A percentile compares a stretch with the other conserved stretches of the same genome.
Evolutionary conservation across 2,888 invertebrate species (phyloP).

Genomic region (Plebejus anna): DNA sequence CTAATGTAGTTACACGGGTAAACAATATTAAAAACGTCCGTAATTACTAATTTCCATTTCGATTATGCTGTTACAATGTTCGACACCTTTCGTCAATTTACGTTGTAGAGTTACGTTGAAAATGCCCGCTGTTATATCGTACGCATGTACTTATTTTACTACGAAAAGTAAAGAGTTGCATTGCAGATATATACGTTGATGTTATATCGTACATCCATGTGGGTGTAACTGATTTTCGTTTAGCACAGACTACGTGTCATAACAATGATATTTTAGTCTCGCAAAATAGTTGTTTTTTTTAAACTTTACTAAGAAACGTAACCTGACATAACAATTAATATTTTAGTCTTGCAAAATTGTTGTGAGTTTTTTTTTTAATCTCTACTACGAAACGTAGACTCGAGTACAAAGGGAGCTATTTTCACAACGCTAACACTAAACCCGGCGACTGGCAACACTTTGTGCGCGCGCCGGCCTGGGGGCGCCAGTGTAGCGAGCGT

Average conservation of each 20-base stretch:
- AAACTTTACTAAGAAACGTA: background rate
- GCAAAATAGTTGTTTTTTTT: too few relatives aligned
- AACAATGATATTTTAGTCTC: background rate
- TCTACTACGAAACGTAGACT: background rate
- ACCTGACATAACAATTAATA: background rate
- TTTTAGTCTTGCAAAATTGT: background rate
- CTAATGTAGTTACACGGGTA: background rate
- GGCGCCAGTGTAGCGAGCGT: conserved; percentile 46
- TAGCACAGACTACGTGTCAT: background rate
- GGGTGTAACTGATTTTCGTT: background rate
- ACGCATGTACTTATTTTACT: background rate
- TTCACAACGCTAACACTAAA: conserved; percentile 38
- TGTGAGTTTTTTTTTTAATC: background rate
- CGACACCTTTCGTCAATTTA: background rate
- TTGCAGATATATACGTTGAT: background rate
- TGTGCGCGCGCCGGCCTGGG: conserved; percentile 44
- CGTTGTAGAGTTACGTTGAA: too few relatives aligned
- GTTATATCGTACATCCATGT: background rate
- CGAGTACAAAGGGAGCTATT: background rate
- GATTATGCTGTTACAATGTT: background rate
- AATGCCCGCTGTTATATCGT: too few relatives aligned
- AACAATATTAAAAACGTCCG: conserved; percentile 6
- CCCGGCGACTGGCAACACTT: conserved; percentile 48
- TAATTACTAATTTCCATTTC: background rate
- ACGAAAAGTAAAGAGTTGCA: background rate